These are phyloP conservation scores for Strix uralensis DNA, from an alignment of 2,113 vertebrate genomes.

Conservation along the genomic window DNA sequence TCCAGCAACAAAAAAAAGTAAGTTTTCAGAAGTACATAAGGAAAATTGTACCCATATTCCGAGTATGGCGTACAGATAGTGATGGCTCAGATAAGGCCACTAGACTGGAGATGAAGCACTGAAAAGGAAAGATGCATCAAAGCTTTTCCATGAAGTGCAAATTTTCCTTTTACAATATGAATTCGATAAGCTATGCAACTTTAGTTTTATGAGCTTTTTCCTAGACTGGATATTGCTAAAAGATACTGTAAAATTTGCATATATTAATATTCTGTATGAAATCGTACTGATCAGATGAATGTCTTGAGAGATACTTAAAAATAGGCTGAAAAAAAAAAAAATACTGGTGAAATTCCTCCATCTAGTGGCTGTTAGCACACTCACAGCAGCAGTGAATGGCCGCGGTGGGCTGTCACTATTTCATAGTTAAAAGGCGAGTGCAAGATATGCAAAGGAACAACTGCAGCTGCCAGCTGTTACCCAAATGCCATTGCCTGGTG, in stretches of 20 bases:
- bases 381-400: not conserved
- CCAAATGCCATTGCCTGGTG: not conserved
- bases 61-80: not conserved
- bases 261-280: not conserved
- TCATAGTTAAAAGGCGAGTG: rapidly evolving
- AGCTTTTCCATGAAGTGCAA: not conserved
- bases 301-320: not conserved
- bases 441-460: rapidly evolving
- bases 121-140: not conserved
- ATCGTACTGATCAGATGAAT: not conserved
- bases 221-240: not conserved
- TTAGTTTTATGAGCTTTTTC: not conserved
- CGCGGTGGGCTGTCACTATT: not conserved
- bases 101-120: not conserved
- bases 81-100: not conserved
- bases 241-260: slow-evolving; percentile 4
- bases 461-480: not conserved
- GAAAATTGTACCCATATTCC: not conserved
- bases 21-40: slow-evolving; percentile 35
- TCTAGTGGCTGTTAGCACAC: slow-evolving; percentile 53
- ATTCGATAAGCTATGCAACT: slow-evolving; percentile 25
- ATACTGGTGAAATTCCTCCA: slow-evolving; percentile 58
- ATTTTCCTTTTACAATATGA: not conserved
- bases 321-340: not conserved
- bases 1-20: slow-evolving; percentile 72